phyloP scores from a whole-genome alignment of 1,140 invertebrate species.

The Drosophila kohkoa region DNA sequence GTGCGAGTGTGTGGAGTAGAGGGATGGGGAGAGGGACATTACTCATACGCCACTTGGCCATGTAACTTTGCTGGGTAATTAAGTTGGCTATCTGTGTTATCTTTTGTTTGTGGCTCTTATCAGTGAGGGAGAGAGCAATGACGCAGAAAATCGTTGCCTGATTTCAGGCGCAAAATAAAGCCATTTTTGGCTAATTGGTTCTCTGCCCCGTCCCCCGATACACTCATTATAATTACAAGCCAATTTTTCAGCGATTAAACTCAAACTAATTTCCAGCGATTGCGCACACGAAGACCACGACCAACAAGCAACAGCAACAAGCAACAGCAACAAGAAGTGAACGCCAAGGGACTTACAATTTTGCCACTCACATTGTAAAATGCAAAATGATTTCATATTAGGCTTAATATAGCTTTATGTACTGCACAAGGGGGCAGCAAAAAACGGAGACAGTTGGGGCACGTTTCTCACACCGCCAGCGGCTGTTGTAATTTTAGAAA shows the following conservation, averaged over 20 bases:
- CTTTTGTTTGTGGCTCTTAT: neutral
- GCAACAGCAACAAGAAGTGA: neutral
- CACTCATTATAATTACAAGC: constrained; percentile 59
- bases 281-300: neutral
- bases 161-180: constrained; percentile 11
- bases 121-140: constrained; percentile 5
- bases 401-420: constrained; percentile 65
- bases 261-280: constrained; percentile 55
- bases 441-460: too few species aligned
- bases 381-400: constrained; percentile 70
- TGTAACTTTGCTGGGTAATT: neutral
- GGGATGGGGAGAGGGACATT: neutral
- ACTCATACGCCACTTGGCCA: too few species aligned
- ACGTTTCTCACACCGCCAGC: neutral
- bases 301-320: neutral
- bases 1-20: too few species aligned
- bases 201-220: neutral
- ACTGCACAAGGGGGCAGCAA: neutral
- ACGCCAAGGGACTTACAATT: constrained; percentile 1
- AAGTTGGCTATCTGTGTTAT: neutral
- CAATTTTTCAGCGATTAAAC: constrained; percentile 66
- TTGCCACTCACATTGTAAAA: constrained; percentile 33
- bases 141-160: constrained; percentile 20
- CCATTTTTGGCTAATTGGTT: constrained; percentile 51
- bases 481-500: constrained; percentile 69